Conservation (phyloP, 2,797 vertebrate genomes). For the Tympanoctomys barrerae region DNA sequence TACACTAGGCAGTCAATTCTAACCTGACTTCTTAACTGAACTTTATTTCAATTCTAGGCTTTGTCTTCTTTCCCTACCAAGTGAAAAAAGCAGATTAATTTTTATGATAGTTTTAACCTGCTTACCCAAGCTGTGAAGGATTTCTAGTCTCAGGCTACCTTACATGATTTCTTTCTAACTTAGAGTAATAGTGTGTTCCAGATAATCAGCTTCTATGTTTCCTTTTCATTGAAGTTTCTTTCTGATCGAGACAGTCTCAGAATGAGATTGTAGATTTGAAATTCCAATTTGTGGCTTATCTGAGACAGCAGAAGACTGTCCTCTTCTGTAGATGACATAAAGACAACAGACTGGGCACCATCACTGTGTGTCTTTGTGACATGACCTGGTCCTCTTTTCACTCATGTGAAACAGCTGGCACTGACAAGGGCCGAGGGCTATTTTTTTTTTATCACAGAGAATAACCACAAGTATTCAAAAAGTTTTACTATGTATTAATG, state of each 20-base stretch:
- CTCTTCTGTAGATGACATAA: not conserved
- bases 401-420: not conserved
- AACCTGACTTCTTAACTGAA: not conserved
- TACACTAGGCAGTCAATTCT: not conserved
- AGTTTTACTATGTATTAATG: not conserved
- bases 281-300: not conserved
- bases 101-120: not conserved
- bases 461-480: not conserved
- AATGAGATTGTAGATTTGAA: not conserved
- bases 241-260: not conserved
- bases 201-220: not conserved
- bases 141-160: not conserved
- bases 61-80: not conserved
- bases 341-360: not conserved
- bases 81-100: not conserved
- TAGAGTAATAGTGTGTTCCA: not conserved
- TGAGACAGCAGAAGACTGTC: not conserved
- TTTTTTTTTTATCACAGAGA: not conserved
- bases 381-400: not conserved
- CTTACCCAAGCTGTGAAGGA: not conserved
- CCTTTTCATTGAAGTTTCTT: not conserved
- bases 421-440: not conserved
- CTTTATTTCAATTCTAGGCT: constrained; percentile 13
- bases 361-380: not conserved
- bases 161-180: not conserved